Conservation (phyloP, 1,140 invertebrate species). For the Monomorium pharaonis region DNA sequence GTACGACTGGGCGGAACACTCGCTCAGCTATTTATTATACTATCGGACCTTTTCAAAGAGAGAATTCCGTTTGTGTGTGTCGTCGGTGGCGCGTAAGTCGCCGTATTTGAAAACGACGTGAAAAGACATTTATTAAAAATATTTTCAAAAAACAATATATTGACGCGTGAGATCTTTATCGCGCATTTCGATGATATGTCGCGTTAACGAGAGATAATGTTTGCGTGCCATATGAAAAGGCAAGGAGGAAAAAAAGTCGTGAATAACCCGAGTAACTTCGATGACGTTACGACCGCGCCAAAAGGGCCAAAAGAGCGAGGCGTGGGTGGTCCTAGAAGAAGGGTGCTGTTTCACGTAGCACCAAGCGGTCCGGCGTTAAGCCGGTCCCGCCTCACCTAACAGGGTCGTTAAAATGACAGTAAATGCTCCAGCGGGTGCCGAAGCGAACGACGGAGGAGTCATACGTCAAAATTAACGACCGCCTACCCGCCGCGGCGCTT, state of each 20-base stretch:
- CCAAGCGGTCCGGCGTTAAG: constrained; percentile 45
- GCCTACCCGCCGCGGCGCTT: background rate
- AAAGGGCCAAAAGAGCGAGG: background rate
- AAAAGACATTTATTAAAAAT: background rate
- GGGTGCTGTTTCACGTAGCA: constrained; percentile 23
- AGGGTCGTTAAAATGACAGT: constrained; percentile 76
- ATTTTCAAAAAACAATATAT: background rate
- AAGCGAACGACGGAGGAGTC: constrained; percentile 56
- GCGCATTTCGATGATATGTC: background rate
- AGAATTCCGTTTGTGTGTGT: background rate
- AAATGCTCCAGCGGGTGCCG: constrained; percentile 70
- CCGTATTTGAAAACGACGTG: background rate
- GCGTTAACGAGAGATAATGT: background rate
- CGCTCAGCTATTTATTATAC: constrained; percentile 4
- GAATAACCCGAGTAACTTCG: background rate
- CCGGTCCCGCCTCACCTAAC: constrained; percentile 57
- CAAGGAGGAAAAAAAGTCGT: background rate
- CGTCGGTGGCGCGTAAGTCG: background rate
- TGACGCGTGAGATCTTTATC: background rate
- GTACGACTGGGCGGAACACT: constrained; percentile 18
- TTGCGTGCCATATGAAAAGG: background rate
- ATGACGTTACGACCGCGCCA: background rate
- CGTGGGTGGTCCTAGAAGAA: background rate
- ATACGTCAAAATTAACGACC: constrained; percentile 76
- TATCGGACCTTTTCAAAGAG: background rate